Base-by-base conservation (phyloP, 2,888 invertebrate species). In the Andrena camellia region DNA sequence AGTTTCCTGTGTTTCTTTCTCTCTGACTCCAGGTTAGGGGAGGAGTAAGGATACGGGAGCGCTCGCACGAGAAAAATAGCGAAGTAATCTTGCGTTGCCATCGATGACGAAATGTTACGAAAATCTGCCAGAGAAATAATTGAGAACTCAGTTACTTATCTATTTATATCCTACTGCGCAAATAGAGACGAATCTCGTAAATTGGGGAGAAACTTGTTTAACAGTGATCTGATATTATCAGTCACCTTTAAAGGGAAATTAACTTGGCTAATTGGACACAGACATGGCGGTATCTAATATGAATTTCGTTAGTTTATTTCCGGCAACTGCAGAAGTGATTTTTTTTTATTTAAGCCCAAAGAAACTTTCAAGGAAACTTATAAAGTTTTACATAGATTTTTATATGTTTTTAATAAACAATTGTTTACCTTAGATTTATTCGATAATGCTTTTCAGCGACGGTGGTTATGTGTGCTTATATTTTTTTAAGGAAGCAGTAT, bases 1-100 rank as follows among this genome's bases (percentile, higher is more conserved):
- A 75, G 71, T 78, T 73, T 59, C 77, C 72, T 60, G n/a, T 42
- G 64, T 66, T 67, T 64, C 62, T 78, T 68, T 50, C 42, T 50
- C 26, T 50, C 48, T 26, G 60, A 50, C 68, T 70, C 33, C 42
- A 8, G 50, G 8, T n/a, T 54, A 35, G 20, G 3, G 4, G 4
- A n/a, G 35, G 3, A n/a, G 31, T 35, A 23, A 42, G 57, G 48
- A 59, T 13, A 50, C 29, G 33, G 29, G 20, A 35, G 29, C 6
- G 50, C 35, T 35, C 59, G 26, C 78, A 50, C 59, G 50, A 35
- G 72, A 74, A 26, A 75, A 78, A 80, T 78, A 66, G 59, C 29
- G 52, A 33, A 54, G 54, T 23, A 68, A 68, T 68, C 54, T 50
- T 17, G 20, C 33, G 52, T 20, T 29, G 23, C 33, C 31, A 54